Evolutionary conservation across 1,140 invertebrate genomes (phyloP).

Genomic region (Amyelois transitella): DNA sequence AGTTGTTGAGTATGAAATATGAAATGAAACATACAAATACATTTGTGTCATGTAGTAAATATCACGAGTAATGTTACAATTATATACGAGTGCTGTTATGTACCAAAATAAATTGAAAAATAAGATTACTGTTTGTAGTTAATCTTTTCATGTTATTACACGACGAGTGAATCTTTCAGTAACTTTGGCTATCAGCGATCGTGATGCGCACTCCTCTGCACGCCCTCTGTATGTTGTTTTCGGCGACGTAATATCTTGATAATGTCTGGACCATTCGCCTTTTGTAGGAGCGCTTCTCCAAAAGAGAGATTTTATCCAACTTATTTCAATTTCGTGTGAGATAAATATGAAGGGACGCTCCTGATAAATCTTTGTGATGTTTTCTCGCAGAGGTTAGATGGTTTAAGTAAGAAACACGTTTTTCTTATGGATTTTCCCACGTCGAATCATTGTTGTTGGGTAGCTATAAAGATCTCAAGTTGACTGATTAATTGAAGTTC

Average conservation of each 20-base stretch:
- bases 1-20: no score
- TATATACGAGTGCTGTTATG: no score
- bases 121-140: background rate
- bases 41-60: no score
- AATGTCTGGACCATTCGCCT: slow-evolving; percentile 33
- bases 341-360: slow-evolving; percentile 19
- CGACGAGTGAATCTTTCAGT: background rate
- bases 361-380: background rate
- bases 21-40: no score
- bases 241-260: slow-evolving; percentile 34
- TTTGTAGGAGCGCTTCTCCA: slow-evolving; percentile 24
- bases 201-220: slow-evolving; percentile 23
- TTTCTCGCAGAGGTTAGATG: slow-evolving; percentile 9
- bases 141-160: background rate
- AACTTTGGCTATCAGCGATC: slow-evolving; percentile 25
- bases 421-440: no score
- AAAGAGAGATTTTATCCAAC: slow-evolving; percentile 37
- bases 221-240: slow-evolving; percentile 26
- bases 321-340: slow-evolving; percentile 42
- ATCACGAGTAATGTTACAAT: no score
- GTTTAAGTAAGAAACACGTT: background rate
- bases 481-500: no score
- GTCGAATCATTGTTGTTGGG: no score
- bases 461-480: no score
- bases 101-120: no score